Conservation (phyloP, 2,113 vertebrate species). For the Thunnus thynnus region DNA sequence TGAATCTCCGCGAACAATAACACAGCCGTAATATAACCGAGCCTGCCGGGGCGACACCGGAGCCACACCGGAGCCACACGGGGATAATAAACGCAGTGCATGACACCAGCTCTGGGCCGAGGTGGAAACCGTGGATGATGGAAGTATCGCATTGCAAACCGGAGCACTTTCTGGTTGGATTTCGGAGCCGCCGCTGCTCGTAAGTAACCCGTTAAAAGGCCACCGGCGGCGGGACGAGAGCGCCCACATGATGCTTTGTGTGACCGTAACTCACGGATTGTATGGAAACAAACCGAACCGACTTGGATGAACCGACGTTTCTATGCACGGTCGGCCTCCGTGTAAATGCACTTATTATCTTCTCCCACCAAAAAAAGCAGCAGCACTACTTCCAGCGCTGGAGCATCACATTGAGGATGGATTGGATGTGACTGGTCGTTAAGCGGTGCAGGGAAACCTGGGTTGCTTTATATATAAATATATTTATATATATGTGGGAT, state of each 20-base stretch:
- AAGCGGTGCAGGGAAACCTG: too few relatives aligned
- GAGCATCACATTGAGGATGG: conserved; percentile 55
- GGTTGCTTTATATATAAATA: too few relatives aligned
- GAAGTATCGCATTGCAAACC: conserved; percentile 20
- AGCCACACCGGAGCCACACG: not conserved
- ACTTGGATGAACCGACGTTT: conserved; percentile 33
- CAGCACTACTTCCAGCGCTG: conserved; percentile 2
- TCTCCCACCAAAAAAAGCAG: not conserved
- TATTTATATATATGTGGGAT: conserved; percentile 52
- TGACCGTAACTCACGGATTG: conserved; percentile 31
- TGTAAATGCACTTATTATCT: conserved; percentile 9
- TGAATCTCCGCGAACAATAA: conserved; percentile 85
- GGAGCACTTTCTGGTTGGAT: conserved; percentile 51
- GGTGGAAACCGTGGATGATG: conserved; percentile 47
- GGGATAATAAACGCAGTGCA: conserved; percentile 28
- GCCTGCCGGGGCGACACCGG: conserved; percentile 50
- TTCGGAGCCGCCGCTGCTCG: conserved; percentile 31
- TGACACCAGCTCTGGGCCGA: conserved; percentile 11
- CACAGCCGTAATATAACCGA: conserved; percentile 61
- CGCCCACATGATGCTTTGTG: conserved; percentile 62
- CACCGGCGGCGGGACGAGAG: conserved; percentile 35
- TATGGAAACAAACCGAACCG: conserved; percentile 43
- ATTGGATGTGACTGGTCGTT: conserved; percentile 62
- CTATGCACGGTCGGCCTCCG: conserved; percentile 11
- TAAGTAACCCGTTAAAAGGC: conserved; percentile 21